Conservation (phyloP, 2,888 invertebrate species). For the Exephanes ischioxanthus region DNA sequence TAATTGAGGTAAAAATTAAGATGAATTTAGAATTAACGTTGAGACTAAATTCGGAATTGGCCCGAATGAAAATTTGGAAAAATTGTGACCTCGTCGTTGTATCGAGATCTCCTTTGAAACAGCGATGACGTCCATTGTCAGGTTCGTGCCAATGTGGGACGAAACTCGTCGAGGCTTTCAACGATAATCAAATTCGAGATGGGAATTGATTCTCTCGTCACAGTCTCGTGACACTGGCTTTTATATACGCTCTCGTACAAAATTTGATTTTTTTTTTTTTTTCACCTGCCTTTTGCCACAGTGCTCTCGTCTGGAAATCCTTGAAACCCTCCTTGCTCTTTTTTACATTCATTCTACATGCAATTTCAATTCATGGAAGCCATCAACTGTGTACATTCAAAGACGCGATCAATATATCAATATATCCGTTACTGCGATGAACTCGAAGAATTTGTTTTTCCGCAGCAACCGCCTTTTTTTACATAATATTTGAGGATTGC, state of each 20-base stretch:
- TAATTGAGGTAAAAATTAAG: no score
- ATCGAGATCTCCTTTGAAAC: neutral
- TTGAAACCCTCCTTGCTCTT: neutral
- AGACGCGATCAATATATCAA: neutral
- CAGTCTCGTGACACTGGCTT: slow-evolving; percentile 4
- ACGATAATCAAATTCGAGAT: slow-evolving; percentile 33
- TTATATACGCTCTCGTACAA: slow-evolving; percentile 4
- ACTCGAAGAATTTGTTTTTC: neutral
- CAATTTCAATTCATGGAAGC: neutral
- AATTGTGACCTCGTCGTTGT: neutral
- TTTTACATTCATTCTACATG: neutral
- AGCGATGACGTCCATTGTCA: neutral
- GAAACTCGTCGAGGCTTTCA: slow-evolving; percentile 42
- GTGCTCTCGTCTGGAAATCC: neutral
- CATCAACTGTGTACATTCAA: neutral
- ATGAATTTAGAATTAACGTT: no score
- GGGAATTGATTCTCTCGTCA: slow-evolving; percentile 16
- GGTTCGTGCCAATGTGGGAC: neutral
- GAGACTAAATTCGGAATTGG: no score
- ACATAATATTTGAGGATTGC: neutral
- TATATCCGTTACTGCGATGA: neutral
- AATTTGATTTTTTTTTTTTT: slow-evolving; percentile 25
- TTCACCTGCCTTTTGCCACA: neutral
- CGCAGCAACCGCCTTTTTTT: neutral
- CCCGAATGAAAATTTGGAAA: neutral